Base-by-base conservation (phyloP, 2,888 invertebrate species). In the Nephrotoma flavescens region DNA sequence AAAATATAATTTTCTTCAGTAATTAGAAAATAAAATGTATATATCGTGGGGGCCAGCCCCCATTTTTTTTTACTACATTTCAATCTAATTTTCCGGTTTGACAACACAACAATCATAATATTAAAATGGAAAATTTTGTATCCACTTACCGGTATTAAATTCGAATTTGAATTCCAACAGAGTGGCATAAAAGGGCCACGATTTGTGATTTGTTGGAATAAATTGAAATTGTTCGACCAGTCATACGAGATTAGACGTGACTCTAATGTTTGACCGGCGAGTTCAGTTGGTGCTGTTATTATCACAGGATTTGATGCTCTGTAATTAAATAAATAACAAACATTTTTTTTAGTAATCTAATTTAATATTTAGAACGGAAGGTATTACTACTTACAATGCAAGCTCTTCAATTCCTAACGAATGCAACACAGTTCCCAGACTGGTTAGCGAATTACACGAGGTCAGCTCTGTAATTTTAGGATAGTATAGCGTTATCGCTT, bases 341-440 rank as follows among this genome's bases (percentile, higher is more conserved):
- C 6, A 83, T 31, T 19, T 2, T 31, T 31, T 2, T 31, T 31
- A 3, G 31, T 31, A 2, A 31, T 31, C 31, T 3, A 31, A 41
- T 41, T 3, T 1, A 83, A 41, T 6, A 4, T 83, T 12, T 41
- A 41, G 4, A 41, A n/a, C 1, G 7, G 6, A 42, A 47, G n/a
- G 42, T 41, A 41, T 15, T 52, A 52, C 1, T 41, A 93, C 94
- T 93, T 92, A 94, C 94, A 93, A 92, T 88, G 92, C 92, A 57
- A 94, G 92, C 89, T 93, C 93, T 89, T 93, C 93, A 88, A 94
- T 94, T 86, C 94, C 94, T 87, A 94, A 90, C 86, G 94, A 94
- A 89, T 93, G 93, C 87, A 94, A 90, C 85, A 94, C 94, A 12
- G 94, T 94, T 7, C 93, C 93, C 88, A 94, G 90, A 88, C 93